Evolutionary conservation across 2,797 vertebrate species (phyloP).

Genomic region (Cryptoprocta ferox): DNA sequence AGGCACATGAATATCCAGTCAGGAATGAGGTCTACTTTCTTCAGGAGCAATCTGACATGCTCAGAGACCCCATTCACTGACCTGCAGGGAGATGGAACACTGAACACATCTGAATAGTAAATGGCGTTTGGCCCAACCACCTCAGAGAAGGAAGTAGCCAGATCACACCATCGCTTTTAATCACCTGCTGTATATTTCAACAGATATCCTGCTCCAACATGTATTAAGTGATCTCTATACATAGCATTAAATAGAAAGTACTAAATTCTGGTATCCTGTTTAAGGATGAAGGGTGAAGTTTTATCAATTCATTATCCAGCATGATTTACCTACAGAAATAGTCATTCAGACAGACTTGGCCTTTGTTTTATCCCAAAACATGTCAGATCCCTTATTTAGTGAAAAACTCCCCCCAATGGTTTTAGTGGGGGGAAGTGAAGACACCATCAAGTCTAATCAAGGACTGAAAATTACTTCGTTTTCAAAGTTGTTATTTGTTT

Average conservation of each 20-base stretch:
- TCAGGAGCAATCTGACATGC: not conserved
- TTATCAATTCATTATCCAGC: not conserved
- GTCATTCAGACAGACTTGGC: not conserved
- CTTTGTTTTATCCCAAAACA: not conserved
- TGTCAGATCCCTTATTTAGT: not conserved
- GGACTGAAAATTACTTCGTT: not conserved
- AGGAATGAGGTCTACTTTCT: not conserved
- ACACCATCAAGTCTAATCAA: not conserved
- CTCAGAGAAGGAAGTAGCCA: not conserved
- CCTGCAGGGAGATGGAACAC: not conserved
- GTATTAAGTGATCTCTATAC: not conserved
- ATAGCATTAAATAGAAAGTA: not conserved
- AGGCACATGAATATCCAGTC: not conserved
- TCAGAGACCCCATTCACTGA: not conserved
- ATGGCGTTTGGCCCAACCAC: not conserved
- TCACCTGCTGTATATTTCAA: not conserved
- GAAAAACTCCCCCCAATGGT: not conserved
- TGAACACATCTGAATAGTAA: not conserved
- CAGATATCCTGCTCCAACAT: not conserved
- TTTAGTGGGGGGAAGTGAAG: not conserved
- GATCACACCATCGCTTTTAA: not conserved
- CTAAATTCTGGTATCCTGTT: not conserved
- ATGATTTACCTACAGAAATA: not conserved
- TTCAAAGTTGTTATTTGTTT: not conserved
- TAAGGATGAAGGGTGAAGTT: not conserved